Evolutionary conservation across 1,140 invertebrate species (phyloP).

Genomic region (Papilio polytes): DNA sequence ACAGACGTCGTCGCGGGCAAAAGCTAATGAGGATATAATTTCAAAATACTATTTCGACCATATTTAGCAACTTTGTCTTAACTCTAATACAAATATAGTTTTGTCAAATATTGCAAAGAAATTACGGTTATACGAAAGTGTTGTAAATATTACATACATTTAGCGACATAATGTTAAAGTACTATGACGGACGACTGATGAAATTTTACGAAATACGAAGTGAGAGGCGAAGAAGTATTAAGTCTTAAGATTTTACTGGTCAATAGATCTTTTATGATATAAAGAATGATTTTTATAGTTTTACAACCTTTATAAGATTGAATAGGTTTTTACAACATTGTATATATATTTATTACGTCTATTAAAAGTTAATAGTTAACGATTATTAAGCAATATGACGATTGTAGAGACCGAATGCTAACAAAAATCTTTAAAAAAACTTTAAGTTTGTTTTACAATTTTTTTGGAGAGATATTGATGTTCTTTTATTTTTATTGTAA

Average conservation of each 20-base stretch:
- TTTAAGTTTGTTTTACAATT: no score
- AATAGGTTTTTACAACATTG: background rate
- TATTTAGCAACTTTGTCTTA: background rate
- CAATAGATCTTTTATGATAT: background rate
- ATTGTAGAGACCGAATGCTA: no score
- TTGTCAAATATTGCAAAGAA: slow-evolving; percentile 14
- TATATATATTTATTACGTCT: background rate
- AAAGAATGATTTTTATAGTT: background rate
- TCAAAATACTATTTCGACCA: no score
- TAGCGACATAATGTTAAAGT: background rate
- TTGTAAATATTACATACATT: background rate
- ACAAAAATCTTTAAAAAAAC: no score
- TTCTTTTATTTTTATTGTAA: no score
- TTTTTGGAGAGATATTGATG: no score
- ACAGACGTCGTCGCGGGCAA: no score
- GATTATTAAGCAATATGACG: background rate
- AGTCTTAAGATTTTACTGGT: background rate
- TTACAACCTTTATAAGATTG: background rate
- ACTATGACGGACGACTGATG: slow-evolving; percentile 3
- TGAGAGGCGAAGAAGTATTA: background rate
- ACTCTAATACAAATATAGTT: background rate
- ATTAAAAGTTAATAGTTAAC: background rate
- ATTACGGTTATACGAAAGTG: background rate
- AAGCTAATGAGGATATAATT: no score
- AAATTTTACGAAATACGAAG: slow-evolving; percentile 7